phyloP scores from a whole-genome alignment of 2,888 invertebrate species.

The Trachelus tabidus region DNA sequence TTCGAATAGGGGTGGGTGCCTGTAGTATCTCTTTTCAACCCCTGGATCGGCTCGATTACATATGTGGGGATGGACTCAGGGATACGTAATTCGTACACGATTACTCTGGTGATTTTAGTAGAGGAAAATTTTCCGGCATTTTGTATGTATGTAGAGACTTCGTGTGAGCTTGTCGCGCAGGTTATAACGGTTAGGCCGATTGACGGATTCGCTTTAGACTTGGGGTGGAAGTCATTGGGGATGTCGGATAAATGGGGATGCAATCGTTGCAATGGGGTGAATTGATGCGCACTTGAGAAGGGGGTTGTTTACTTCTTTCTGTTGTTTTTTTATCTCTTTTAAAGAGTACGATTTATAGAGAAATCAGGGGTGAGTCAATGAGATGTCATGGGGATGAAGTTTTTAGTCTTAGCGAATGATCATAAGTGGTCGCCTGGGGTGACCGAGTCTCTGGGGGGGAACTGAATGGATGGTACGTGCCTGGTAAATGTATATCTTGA shows the following conservation, averaged over 20 bases:
- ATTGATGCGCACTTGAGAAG: not conserved
- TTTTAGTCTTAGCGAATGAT: not conserved
- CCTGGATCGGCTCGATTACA: not conserved
- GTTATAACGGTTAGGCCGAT: not conserved
- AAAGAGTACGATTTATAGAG: not conserved
- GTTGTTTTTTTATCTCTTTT: not conserved
- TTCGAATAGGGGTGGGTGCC: not conserved
- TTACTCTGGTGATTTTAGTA: not conserved
- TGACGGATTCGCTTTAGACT: not conserved
- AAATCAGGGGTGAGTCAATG: not conserved
- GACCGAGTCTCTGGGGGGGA: not conserved
- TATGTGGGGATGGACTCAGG: not conserved
- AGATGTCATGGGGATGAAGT: not conserved
- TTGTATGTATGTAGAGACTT: not conserved
- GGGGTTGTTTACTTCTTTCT: not conserved
- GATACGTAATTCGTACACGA: not conserved
- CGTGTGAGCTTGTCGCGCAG: not conserved
- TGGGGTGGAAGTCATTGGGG: not conserved
- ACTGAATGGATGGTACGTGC: not conserved
- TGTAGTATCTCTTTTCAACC: not conserved
- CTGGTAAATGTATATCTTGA: not conserved
- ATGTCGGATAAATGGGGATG: not conserved
- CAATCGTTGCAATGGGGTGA: not conserved
- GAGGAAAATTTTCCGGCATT: not conserved
- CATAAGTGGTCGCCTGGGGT: not conserved